A percentile compares a stretch with the other conserved stretches of the same genome.
These are phyloP conservation scores for Sprattus sprattus DNA, from an alignment of 2,113 vertebrate genomes.

Conservation along the genomic window DNA sequence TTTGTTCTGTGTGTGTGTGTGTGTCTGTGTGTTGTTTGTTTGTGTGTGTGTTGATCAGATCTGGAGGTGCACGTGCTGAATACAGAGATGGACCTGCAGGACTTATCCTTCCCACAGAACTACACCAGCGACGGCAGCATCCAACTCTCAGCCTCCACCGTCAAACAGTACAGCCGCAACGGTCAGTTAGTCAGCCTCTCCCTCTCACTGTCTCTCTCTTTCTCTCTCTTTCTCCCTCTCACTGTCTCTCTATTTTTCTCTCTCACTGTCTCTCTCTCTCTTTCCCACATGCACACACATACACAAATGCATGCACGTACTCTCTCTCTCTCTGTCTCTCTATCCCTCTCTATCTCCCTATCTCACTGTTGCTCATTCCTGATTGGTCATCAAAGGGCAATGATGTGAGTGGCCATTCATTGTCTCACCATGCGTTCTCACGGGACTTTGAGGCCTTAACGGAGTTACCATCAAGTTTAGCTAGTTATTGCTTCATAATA, in stretches of 20 bases:
- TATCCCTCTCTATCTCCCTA: background rate
- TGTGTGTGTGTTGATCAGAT: conserved; percentile 64
- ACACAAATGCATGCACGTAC: background rate
- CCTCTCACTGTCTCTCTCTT: background rate
- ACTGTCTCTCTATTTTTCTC: background rate
- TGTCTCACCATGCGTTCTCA: conserved; percentile 56
- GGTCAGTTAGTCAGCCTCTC: conserved; percentile 69
- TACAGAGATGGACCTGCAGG: conserved; percentile 86
- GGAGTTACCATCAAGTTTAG: conserved; percentile 67
- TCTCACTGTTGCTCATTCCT: background rate
- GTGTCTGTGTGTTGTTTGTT: conserved; percentile 16
- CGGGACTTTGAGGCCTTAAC: conserved; percentile 47
- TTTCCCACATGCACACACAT: background rate
- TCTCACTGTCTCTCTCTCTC: background rate
- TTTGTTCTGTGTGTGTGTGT: background rate
- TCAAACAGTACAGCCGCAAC: conserved; percentile 93
- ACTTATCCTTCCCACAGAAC: conserved; percentile 86
- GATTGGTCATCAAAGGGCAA: conserved; percentile 19
- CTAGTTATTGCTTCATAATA: conserved; percentile 72
- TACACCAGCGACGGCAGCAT: conserved; percentile 84
- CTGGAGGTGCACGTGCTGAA: conserved; percentile 88
- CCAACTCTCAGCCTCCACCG: conserved; percentile 87
- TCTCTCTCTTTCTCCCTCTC: background rate
- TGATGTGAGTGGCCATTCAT: conserved; percentile 29
- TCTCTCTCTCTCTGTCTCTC: background rate